Conservation (phyloP, 2,113 vertebrate genomes). For the Bombycilla garrulus region DNA sequence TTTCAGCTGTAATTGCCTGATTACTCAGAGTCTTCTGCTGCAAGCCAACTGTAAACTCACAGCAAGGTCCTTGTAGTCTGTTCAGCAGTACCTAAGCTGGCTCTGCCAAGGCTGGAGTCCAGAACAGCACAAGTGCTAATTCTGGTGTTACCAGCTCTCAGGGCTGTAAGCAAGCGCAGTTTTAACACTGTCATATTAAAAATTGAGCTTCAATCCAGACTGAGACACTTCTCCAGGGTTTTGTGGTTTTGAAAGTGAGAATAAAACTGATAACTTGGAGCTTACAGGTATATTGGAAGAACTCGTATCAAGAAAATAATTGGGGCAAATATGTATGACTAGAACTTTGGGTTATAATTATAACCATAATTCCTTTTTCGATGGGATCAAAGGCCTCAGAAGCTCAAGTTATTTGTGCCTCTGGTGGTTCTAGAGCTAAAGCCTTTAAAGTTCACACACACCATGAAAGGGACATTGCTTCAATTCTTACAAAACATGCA, state of each 20-base stretch:
- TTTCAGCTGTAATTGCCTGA: conserved; percentile 52
- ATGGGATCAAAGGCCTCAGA: background rate
- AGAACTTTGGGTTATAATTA: background rate
- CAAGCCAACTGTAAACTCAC: conserved; percentile 42
- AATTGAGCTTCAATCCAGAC: background rate
- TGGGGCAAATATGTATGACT: background rate
- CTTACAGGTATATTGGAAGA: background rate
- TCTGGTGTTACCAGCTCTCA: background rate
- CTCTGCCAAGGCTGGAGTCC: background rate
- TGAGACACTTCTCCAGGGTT: background rate
- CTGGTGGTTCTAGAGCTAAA: background rate
- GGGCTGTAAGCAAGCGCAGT: background rate
- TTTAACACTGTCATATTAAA: background rate
- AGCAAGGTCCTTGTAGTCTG: conserved; percentile 4
- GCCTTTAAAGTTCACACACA: background rate
- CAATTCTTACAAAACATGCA: background rate
- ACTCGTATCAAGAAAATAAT: background rate
- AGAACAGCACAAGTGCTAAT: background rate
- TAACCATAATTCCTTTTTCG: background rate
- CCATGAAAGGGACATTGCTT: background rate
- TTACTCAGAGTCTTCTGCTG: conserved; percentile 51
- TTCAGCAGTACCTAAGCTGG: conserved; percentile 1
- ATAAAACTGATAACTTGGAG: background rate
- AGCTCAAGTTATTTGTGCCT: background rate
- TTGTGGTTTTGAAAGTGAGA: background rate